A percentile compares a stretch with the other conserved stretches of the same genome.
phyloP scores from a whole-genome alignment of 2,113 vertebrate species.

The Protobothrops flavoviridis region DNA sequence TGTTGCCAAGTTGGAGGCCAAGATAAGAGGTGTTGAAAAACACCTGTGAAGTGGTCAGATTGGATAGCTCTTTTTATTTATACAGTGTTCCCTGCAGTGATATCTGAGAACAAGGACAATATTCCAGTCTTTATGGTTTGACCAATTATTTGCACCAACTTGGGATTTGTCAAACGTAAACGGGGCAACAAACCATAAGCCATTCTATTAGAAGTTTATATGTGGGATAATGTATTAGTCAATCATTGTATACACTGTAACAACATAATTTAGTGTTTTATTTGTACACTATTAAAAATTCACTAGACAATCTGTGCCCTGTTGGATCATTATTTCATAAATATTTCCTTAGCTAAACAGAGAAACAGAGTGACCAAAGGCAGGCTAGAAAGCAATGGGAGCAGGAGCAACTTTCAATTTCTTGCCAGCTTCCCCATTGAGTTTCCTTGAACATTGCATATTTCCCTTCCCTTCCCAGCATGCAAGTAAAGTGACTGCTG shows the following conservation, averaged over 20 bases:
- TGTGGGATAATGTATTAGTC: background rate
- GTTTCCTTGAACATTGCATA: background rate
- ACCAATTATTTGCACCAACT: background rate
- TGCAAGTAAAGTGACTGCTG: background rate
- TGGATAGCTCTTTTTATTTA: background rate
- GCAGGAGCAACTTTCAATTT: background rate
- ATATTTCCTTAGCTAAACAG: background rate
- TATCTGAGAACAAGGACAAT: background rate
- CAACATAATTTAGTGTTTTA: background rate
- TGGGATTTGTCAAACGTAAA: background rate
- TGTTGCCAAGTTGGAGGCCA: constrained; percentile 4
- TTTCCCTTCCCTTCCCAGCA: background rate
- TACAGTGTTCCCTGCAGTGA: background rate
- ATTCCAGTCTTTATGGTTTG: background rate
- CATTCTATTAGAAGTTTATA: background rate
- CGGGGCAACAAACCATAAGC: background rate
- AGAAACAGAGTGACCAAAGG: background rate
- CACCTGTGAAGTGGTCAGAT: background rate
- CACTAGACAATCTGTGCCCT: background rate
- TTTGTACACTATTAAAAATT: background rate
- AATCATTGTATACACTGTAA: background rate
- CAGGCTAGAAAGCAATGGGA: background rate
- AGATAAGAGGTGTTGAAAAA: background rate
- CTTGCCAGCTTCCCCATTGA: background rate
- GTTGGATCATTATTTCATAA: background rate